Conservation (phyloP, 30 jellyfish, hydroid and myxozoan genomes). For the Cassiopea xamachana region DNA sequence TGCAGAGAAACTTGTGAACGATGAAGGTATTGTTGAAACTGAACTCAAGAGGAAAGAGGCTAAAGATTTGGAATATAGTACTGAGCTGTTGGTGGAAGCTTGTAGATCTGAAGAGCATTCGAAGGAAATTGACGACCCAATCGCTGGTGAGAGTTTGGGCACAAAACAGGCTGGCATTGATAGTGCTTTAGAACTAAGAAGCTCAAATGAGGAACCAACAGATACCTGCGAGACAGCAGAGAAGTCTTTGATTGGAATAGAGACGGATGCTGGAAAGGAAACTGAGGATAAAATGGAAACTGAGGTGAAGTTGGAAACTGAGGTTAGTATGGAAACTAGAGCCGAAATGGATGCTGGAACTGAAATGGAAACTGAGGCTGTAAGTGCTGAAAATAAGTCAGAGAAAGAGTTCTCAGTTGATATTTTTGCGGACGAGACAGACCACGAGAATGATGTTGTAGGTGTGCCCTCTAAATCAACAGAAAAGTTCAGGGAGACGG, state of each 20-base stretch:
- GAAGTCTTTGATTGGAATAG: not conserved
- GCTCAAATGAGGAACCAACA: not conserved
- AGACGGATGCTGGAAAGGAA: not conserved
- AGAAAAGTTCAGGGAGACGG: conserved; percentile 5
- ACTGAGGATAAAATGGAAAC: not conserved
- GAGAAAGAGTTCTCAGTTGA: conserved; percentile 49
- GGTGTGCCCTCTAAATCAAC: conserved; percentile 10
- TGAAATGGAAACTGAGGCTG: not conserved
- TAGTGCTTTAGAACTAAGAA: not conserved
- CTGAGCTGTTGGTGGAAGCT: conserved; percentile 1
- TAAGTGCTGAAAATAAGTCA: not conserved
- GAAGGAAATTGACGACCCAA: not conserved
- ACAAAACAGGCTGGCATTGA: not conserved
- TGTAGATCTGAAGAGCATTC: not conserved
- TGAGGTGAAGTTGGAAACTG: not conserved
- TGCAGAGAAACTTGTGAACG: not conserved
- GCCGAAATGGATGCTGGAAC: not conserved
- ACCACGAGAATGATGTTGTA: conserved; percentile 18
- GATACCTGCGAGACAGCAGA: not conserved
- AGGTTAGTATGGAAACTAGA: not conserved
- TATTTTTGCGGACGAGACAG: conserved; percentile 47
- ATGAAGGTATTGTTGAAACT: not conserved
- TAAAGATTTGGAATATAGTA: not conserved
- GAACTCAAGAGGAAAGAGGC: not conserved
- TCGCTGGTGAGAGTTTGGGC: not conserved